A percentile compares a stretch with the other conserved stretches of the same genome.
These are phyloP conservation scores for Gryon sp. DNA, from an alignment of 1,140 invertebrate species.

Conservation along the genomic window DNA sequence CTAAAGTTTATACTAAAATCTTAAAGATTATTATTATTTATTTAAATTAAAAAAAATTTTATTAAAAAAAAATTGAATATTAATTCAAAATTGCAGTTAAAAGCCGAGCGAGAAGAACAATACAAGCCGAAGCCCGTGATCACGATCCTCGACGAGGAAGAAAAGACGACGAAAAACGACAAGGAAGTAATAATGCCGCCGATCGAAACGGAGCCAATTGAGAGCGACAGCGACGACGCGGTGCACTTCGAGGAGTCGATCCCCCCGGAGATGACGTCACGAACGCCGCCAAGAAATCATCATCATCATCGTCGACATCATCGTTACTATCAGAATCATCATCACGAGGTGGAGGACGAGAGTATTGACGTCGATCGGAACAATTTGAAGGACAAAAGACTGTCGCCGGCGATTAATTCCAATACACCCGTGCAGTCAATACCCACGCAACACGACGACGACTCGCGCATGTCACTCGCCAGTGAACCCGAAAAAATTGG, in stretches of 20 bases:
- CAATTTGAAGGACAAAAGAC: slow-evolving; percentile 71
- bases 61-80: no score
- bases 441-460: slow-evolving; percentile 72
- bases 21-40: no score
- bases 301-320: slow-evolving; percentile 77
- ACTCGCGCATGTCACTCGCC: slow-evolving; percentile 76
- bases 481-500: slow-evolving; percentile 77
- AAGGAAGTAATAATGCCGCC: slow-evolving; percentile 80
- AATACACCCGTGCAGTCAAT: slow-evolving; percentile 64
- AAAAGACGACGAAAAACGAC: slow-evolving; percentile 77
- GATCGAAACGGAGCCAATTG: slow-evolving; percentile 84
- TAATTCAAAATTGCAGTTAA: slow-evolving; percentile 77
- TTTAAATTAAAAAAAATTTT: no score
- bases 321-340: slow-evolving; percentile 78
- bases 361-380: slow-evolving; percentile 68
- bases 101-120: slow-evolving; percentile 89
- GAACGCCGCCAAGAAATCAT: slow-evolving; percentile 75
- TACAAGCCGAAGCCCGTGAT: slow-evolving; percentile 90
- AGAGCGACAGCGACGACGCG: slow-evolving; percentile 81
- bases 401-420: slow-evolving; percentile 60
- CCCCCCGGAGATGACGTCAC: slow-evolving; percentile 70
- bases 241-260: slow-evolving; percentile 74
- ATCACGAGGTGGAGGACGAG: slow-evolving; percentile 76
- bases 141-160: slow-evolving; percentile 79
- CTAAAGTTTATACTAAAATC: no score